Evolutionary conservation across 2,888 invertebrate species (phyloP).

Genomic region (Stegana nigrithorax): DNA sequence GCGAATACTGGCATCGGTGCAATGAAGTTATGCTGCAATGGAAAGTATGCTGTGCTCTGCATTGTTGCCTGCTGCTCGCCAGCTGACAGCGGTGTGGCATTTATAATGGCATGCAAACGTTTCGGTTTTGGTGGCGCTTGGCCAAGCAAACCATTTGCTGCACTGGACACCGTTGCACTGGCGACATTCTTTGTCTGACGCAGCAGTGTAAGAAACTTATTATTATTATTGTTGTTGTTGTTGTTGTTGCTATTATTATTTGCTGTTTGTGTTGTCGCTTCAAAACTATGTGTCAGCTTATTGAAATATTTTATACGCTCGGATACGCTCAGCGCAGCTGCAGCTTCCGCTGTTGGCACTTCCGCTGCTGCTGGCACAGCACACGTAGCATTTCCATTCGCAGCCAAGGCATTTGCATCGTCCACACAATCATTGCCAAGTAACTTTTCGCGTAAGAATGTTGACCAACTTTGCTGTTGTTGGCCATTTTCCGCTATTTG

Average conservation of each 20-base stretch:
- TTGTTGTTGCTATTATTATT: constrained; percentile 20
- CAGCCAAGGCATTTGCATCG: no score
- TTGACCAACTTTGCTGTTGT: constrained; percentile 49
- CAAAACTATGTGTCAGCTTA: constrained; percentile 47
- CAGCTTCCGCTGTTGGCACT: neutral
- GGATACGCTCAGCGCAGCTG: constrained; percentile 30
- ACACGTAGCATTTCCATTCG: no score
- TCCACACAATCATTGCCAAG: no score
- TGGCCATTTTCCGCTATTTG: neutral
- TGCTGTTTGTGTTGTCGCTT: constrained; percentile 27
- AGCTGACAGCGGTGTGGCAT: neutral
- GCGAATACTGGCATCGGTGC: constrained; percentile 34
- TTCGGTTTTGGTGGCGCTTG: constrained; percentile 49
- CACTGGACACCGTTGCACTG: constrained; percentile 12
- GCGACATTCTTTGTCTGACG: constrained; percentile 27
- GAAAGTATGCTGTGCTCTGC: neutral
- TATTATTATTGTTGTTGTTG: no score
- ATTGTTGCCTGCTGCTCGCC: no score
- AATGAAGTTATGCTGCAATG: constrained; percentile 33
- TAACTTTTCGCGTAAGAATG: constrained; percentile 48
- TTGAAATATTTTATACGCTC: constrained; percentile 55
- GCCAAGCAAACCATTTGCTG: constrained; percentile 12
- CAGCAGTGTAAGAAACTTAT: constrained; percentile 46
- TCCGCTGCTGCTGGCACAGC: neutral
- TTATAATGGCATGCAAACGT: constrained; percentile 27